Evolutionary conservation across 2,113 vertebrate species (phyloP), one percentile per base, ranked within the genome.

Genomic region (Sebastes fasciatus): DNA sequence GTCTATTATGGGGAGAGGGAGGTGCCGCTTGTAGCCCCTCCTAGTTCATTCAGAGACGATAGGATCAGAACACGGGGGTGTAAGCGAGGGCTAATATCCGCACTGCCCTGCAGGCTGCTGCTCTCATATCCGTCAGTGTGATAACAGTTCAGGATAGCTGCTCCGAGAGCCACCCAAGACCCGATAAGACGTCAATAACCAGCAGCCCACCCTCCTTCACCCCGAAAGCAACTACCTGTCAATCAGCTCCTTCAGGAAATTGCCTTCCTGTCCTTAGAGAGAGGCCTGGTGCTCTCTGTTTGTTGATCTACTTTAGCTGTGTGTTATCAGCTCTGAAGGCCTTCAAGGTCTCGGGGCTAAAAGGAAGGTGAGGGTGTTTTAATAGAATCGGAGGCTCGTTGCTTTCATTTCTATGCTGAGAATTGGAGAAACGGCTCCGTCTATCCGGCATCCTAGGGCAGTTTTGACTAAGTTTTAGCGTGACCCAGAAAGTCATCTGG

Each of bases 141-240:
- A 92, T 91, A 90, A 80, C 75, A 55, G 78, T 65, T 70, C 51
- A 64, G 72, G 42, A 79, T 54, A 79, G 72, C 78, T 80, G 84
- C 84, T 84, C 60, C 49, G 46, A 61, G 67, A 92, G 77, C 66
- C 63, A 72, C 66, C 75, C 49, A 43, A 34, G 69, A 62, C 63
- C 86, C 74, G 93, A 94, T 92, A 89, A 93, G 83, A 88, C 84
- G 87, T 88, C 84, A 91, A 85, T 92, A 93, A 91, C 81, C 77
- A 77, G 76, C 81, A 76, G 80, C 68, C 82, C 72, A 2, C 4
- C 17, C 80, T 77, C 83, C 73, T 87, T 74, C 74, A 74, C 79
- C 80, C 81, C 66, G 65, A 48, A 42, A 83, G 34, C 83, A 87
- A 75, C 52, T 11, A 77, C 65, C 70, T 79, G 79, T 34, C 79